Evolutionary conservation across 2,888 invertebrate species (phyloP).

Genomic region (Acanthosepion esculentum): DNA sequence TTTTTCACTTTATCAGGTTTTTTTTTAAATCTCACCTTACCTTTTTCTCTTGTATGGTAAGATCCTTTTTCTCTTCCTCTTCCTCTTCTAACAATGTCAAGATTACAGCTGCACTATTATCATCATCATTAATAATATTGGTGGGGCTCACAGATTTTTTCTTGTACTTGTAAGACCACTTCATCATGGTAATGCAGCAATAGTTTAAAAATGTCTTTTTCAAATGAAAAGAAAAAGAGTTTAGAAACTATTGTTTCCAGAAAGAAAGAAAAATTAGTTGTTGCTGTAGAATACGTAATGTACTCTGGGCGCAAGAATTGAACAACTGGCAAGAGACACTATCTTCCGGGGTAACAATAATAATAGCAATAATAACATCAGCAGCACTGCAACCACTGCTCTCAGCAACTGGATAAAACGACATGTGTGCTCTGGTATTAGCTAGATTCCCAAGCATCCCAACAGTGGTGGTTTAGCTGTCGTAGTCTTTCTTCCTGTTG

Average conservation of each 20-base stretch:
- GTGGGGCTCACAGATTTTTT: slow-evolving; percentile 19
- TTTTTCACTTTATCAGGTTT: not conserved
- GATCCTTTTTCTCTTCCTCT: slow-evolving; percentile 18
- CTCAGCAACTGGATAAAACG: not conserved
- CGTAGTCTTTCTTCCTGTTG: not conserved
- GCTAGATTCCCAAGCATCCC: slow-evolving; percentile 22
- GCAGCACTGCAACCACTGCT: not conserved
- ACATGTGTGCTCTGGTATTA: slow-evolving; percentile 8
- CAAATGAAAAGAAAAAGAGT: not conserved
- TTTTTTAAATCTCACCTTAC: not conserved
- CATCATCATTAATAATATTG: not conserved
- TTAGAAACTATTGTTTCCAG: not conserved
- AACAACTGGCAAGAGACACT: not conserved
- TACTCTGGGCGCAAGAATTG: not conserved
- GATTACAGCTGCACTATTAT: not conserved
- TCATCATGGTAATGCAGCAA: slow-evolving; percentile 45
- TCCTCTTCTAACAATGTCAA: not conserved
- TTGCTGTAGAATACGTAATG: not conserved
- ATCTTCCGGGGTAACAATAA: not conserved
- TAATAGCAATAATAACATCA: not conserved
- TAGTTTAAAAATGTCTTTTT: not conserved
- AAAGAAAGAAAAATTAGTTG: not conserved
- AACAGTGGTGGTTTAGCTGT: not conserved
- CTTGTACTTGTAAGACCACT: slow-evolving; percentile 45
- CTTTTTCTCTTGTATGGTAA: not conserved